Conservation (phyloP, 2,797 vertebrate genomes). For the Alfaro cultratus region DNA sequence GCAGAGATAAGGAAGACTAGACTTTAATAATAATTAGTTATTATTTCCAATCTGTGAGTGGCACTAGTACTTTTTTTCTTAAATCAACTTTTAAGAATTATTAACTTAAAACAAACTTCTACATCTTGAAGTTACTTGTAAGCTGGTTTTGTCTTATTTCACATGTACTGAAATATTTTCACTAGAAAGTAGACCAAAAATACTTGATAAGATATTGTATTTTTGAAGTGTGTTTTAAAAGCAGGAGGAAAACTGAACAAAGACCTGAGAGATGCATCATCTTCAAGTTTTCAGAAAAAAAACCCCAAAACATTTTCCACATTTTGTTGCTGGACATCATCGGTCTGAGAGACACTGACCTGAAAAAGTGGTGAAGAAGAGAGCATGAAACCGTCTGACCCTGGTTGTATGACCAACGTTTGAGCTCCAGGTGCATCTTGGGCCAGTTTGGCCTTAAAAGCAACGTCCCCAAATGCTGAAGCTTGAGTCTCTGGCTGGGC, state of each 20-base stretch:
- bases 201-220: background rate
- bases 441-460: constrained; percentile 80
- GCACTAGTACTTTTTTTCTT: too few relatives aligned
- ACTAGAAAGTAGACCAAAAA: background rate
- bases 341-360: constrained; percentile 53
- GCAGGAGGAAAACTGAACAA: background rate
- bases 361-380: constrained; percentile 86
- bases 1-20: background rate
- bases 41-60: background rate
- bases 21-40: background rate
- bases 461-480: constrained; percentile 78
- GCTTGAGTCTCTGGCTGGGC: constrained; percentile 86
- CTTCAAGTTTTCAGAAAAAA: background rate
- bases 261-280: background rate
- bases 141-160: background rate
- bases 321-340: background rate
- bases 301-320: too few relatives aligned
- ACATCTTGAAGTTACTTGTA: background rate
- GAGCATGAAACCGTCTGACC: constrained; percentile 82
- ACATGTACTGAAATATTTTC: background rate
- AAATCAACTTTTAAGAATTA: too few relatives aligned
- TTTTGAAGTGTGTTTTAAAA: background rate
- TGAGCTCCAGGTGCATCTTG: constrained; percentile 76
- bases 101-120: background rate
- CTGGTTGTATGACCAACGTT: constrained; percentile 77